A percentile compares a stretch with the other conserved stretches of the same genome.
Evolutionary conservation across 1,140 invertebrate genomes (phyloP).

Genomic region (Periplaneta americana): DNA sequence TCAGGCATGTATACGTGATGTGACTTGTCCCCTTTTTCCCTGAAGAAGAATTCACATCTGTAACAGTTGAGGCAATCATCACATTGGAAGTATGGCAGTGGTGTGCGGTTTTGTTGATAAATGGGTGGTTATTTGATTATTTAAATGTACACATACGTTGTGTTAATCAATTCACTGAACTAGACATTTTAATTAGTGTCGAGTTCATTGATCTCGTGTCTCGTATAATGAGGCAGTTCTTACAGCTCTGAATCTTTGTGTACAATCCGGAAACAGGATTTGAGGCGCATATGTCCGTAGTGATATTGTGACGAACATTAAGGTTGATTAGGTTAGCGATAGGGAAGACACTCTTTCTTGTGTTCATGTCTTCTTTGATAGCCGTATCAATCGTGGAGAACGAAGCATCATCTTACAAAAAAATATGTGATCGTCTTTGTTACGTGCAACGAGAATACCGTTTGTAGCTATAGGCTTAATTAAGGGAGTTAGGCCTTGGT

Average conservation of each 20-base stretch:
- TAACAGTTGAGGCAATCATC: background rate
- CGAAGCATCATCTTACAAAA: no score
- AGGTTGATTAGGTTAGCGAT: no score
- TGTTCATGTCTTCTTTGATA: no score
- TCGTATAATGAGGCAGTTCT: background rate
- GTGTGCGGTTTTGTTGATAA: background rate
- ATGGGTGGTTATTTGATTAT: background rate
- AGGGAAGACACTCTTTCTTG: no score
- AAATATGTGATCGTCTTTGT: no score
- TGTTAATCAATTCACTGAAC: background rate
- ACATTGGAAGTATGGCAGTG: no score
- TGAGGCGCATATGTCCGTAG: no score
- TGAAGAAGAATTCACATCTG: background rate
- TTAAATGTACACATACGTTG: background rate
- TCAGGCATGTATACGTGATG: background rate
- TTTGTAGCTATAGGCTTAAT: no score
- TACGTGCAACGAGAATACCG: no score
- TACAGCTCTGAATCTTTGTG: background rate
- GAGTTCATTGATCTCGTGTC: background rate
- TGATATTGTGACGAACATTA: no score
- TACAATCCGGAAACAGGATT: background rate
- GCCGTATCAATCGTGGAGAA: no score
- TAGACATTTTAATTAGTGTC: background rate
- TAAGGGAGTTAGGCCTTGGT: no score
- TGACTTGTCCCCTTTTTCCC: background rate